Evolutionary conservation across 2,888 invertebrate genomes (phyloP), one percentile per base, ranked within the genome.

Genomic region (Urechis unicinctus): DNA sequence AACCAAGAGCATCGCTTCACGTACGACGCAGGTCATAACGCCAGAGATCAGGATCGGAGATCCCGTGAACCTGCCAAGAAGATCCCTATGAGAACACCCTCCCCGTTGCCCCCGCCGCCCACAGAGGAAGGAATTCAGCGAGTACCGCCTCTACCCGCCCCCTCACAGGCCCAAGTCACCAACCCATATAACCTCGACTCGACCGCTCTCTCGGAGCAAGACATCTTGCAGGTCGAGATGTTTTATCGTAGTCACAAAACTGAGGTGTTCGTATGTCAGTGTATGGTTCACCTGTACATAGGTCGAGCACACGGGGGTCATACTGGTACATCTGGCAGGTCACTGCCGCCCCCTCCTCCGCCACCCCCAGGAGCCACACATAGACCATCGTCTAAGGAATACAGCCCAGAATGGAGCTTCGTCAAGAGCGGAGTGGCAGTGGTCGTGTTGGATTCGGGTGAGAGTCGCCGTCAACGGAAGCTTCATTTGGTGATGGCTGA

Each of bases 381-480:
- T 36, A 9, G 9, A 17, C 50, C 25, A 25, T 22, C 25, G 3
- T 24, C 43, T 41, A 13, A 6, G 30, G 24, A 36, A 3, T 25
- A 41, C n/a, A 44, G 49, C 25, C 29, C 52, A 13, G 17, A 36
- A 9, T 90, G 90, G 89, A 83, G 85, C 63, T 80, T 89, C 50
- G 83, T 85, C 58, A 86, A 85, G 75, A 88, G 88, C 0, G 90
- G 90, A 21, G 86, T 90, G 53, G 89, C 89, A 0, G 85, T 89
- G 2, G 82, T 90, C 13, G 80, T 90, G 4, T 81, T 89, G 57
- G 88, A 90, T 77, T 83, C 84, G 44, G 90, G 89, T 0, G 87
- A 87, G 68, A 86, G 88, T 13, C 80, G 85, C 25, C 63, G 75
- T 6, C 58, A 69, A 25, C 58, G 73, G 41, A 64, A 67, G 46